A percentile compares a stretch with the other conserved stretches of the same genome.
These are phyloP conservation scores for Ephestia elutella DNA, from an alignment of 1,140 invertebrate species.

Conservation along the genomic window DNA sequence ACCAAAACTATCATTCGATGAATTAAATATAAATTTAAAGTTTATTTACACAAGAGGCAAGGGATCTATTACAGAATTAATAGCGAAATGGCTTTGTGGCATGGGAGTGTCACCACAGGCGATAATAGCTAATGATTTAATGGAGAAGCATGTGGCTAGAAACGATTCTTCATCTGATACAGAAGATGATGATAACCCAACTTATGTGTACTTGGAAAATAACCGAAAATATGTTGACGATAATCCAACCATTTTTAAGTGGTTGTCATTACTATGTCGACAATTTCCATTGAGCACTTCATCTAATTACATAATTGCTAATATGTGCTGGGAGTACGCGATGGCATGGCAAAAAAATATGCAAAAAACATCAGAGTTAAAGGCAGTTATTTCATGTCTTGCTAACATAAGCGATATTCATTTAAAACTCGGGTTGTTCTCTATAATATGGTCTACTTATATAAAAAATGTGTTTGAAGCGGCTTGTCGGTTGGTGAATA, in stretches of 20 bases:
- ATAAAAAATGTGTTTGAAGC: constrained; percentile 84
- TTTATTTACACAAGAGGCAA: constrained; percentile 85
- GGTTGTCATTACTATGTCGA: constrained; percentile 77
- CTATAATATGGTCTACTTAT: constrained; percentile 91
- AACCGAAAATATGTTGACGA: constrained; percentile 44
- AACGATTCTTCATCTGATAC: constrained; percentile 19
- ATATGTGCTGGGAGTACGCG: constrained; percentile 93
- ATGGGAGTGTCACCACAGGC: constrained; percentile 80
- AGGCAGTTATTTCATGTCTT: constrained; percentile 78
- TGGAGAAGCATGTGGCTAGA: constrained; percentile 33
- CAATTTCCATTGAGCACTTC: constrained; percentile 91
- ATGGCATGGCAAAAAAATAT: constrained; percentile 89
- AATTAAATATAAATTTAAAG: constrained; percentile 82
- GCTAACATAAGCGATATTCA: constrained; percentile 76
- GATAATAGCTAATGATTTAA: constrained; percentile 53
- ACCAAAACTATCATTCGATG: constrained; percentile 76
- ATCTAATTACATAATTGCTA: constrained; percentile 84
- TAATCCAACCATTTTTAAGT: constrained; percentile 72
- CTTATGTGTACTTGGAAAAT: constrained; percentile 52
- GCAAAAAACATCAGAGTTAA: constrained; percentile 78
- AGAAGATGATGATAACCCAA: constrained; percentile 35
- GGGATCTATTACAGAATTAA: constrained; percentile 88
- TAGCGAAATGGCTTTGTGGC: constrained; percentile 85
- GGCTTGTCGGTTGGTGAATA: constrained; percentile 87
- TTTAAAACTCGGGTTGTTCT: constrained; percentile 84